These are phyloP conservation scores for Oryzaephilus surinamensis DNA, from an alignment of 1,140 invertebrate genomes.

Conservation along the genomic window DNA sequence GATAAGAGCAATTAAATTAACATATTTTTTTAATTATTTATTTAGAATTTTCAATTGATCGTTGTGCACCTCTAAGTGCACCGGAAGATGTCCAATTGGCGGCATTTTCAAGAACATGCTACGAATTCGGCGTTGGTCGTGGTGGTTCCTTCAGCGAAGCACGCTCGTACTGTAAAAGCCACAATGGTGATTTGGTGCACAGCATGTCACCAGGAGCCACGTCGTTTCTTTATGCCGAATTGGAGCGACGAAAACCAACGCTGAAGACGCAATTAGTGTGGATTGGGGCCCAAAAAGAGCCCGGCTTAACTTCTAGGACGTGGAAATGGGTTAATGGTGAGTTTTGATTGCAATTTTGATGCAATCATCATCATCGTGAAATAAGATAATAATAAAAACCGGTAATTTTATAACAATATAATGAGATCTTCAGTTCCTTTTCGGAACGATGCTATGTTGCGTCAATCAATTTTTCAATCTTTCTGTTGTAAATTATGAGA, in stretches of 20 bases:
- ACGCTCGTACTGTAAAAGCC: slow-evolving; percentile 57
- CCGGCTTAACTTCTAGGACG: slow-evolving; percentile 64
- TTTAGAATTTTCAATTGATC: slow-evolving; percentile 70
- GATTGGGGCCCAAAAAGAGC: slow-evolving; percentile 84
- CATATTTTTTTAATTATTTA: slow-evolving; percentile 15
- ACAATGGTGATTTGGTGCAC: slow-evolving; percentile 74
- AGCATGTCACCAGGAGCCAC: slow-evolving; percentile 58
- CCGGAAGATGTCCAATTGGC: slow-evolving; percentile 63
- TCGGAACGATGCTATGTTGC: no score
- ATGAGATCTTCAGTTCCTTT: no score
- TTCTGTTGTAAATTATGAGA: no score
- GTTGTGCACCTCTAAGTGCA: slow-evolving; percentile 57
- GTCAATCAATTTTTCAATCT: no score
- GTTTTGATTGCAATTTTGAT: slow-evolving; percentile 13
- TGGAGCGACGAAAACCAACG: slow-evolving; percentile 66
- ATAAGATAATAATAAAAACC: no score
- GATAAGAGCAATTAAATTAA: neutral
- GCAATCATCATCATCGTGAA: neutral
- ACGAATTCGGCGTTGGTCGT: slow-evolving; percentile 72
- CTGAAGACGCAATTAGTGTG: slow-evolving; percentile 79
- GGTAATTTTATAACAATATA: no score
- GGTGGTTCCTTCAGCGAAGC: slow-evolving; percentile 74
- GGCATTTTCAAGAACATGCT: slow-evolving; percentile 76
- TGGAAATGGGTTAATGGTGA: slow-evolving; percentile 88
- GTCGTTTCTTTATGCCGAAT: slow-evolving; percentile 63